These are phyloP conservation scores for Megastigmus dorsalis DNA, from an alignment of 2,888 invertebrate species.

Conservation along the genomic window DNA sequence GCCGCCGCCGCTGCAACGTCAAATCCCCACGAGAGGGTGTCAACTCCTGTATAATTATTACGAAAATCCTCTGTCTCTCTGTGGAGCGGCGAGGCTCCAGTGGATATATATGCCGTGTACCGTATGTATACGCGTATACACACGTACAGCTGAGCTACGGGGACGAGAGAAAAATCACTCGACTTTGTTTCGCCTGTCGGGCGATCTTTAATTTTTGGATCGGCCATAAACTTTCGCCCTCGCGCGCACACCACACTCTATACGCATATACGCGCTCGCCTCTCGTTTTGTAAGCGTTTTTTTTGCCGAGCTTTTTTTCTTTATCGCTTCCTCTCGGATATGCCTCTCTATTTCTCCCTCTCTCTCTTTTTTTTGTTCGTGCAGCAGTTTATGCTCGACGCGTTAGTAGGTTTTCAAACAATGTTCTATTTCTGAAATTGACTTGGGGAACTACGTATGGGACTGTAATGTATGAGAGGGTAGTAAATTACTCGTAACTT, in stretches of 20 bases:
- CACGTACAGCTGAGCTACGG: too few relatives aligned
- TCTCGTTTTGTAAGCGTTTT: too few relatives aligned
- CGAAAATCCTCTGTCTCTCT: conserved; percentile 3
- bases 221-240: conserved; percentile 64
- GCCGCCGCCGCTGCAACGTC: conserved; percentile 43
- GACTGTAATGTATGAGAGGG: too few relatives aligned
- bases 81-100: too few relatives aligned
- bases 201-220: conserved; percentile 68
- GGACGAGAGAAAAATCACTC: conserved; percentile 45
- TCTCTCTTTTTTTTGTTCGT: background rate
- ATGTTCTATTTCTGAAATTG: conserved; percentile 18
- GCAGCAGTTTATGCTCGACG: background rate
- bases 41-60: conserved; percentile 7
- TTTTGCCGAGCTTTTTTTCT: conserved; percentile 36
- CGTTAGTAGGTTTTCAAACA: conserved; percentile 28
- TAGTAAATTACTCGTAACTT: background rate
- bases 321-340: conserved; percentile 3
- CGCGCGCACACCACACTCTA: conserved; percentile 33
- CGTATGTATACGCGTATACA: too few relatives aligned
- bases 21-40: conserved; percentile 37
- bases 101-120: too few relatives aligned
- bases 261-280: too few relatives aligned
- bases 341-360: too few relatives aligned
- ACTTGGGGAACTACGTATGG: too few relatives aligned
- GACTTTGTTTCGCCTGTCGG: conserved; percentile 68